Evolutionary conservation across 1,140 invertebrate genomes (phyloP), one percentile per base, ranked within the genome.

Genomic region (Formica selysi): DNA sequence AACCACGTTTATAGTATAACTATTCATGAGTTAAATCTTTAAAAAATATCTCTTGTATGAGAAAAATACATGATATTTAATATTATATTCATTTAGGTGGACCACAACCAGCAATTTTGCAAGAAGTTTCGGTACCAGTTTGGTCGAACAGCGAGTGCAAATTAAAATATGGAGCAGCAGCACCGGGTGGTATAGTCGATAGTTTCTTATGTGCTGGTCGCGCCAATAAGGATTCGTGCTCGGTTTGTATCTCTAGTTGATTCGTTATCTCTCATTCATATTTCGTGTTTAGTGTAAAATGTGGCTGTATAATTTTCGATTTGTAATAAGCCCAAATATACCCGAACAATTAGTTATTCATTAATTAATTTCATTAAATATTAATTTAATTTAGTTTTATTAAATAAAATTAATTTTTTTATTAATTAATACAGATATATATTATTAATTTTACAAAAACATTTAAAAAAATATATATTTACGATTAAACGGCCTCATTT

Each of bases 131-230:
- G 13, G 97, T 98, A 81, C 97, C 97, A 1, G 97, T 98, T 62
- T 98, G 98, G 98, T 96, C 96, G 1, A 98, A 98, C 93, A 88
- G 93, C 0, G 97, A 98, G 87, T 98, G 98, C 91, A 96, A 97
- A 73, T 88, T 94, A 2, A 98, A 98, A 93, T 98, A 98, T 91
- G 98, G 98, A n/a, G 94, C 95, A 19, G 97, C 97, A 4, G 98
- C 98, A 19, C 98, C 98, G 0, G 98, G 98, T 22, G 98, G 98
- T 10, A 98, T 98, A 54, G 97, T 98, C 2, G 97, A 98, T 2
- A 97, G 97, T 91, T 98, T 98, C 96, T 93, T 99, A 1, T 99
- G 98, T 93, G 98, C 98, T 48, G 98, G 98, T 3, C 96, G 96
- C 94, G 97, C 97, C 13, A 96, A 96, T 68, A 97, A 97, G 95